Evolutionary conservation across 1,140 invertebrate genomes (phyloP).

Genomic region (Myzus persicae): DNA sequence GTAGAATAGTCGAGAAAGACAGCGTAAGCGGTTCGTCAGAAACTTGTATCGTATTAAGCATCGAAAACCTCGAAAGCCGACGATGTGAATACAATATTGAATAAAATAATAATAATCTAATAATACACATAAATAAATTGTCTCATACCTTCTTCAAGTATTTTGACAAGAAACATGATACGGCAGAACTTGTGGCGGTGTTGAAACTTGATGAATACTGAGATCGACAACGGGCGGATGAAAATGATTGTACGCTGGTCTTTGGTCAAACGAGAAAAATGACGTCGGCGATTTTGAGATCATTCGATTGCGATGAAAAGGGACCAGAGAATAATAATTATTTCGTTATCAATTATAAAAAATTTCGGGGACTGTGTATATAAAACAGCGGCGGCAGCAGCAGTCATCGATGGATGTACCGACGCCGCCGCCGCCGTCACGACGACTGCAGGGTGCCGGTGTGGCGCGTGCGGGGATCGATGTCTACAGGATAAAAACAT

Average conservation of each 20-base stretch:
- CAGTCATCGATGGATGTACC: background rate
- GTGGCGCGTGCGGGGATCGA: conserved; percentile 39
- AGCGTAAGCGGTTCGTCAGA: background rate
- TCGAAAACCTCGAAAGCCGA: background rate
- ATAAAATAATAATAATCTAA: background rate
- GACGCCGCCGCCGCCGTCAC: background rate
- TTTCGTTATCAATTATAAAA: background rate
- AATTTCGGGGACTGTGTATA: background rate
- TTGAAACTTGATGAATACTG: background rate
- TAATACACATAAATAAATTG: background rate
- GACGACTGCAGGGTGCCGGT: background rate
- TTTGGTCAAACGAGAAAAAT: background rate
- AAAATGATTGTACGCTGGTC: background rate
- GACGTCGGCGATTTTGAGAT: background rate
- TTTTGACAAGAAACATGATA: background rate
- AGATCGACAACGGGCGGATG: background rate
- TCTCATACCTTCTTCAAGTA: background rate
- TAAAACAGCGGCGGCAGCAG: background rate
- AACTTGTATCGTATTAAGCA: background rate
- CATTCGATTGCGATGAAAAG: background rate
- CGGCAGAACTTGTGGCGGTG: background rate
- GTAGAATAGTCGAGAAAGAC: background rate
- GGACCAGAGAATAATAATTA: background rate
- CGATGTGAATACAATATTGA: background rate
- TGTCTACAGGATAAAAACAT: conserved; percentile 43